Base-by-base conservation (phyloP, 2,888 invertebrate genomes). In the Ectemnius cavifrons region DNA sequence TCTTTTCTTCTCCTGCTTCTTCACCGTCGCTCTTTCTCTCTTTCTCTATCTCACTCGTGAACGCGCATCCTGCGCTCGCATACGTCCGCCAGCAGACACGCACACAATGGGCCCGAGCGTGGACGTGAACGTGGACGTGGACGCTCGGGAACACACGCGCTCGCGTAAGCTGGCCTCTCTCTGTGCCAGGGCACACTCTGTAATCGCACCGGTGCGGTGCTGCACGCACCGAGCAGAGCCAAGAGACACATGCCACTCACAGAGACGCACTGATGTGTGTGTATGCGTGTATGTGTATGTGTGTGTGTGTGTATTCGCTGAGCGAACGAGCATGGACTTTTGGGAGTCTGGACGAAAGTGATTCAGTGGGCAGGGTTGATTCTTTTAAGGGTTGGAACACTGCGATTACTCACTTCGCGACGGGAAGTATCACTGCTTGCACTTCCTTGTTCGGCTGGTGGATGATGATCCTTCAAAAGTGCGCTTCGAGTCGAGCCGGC, bases 371-470 rank as follows among this genome's bases (percentile, higher is more conserved):
- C 23, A 2, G 23, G 3, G 1, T 37, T 11, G 37, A 37, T 37
- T 37, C 11, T 37, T 37, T 37, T 37, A 37, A n/a, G 52, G 23
- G 13, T 16, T 11, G 52, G 5, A 52, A 52, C 52, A 52, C 52
- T 52, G 16, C 5, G 16, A 16, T 16, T 81, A 81, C 81, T 81
- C 81, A 81, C 81, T 81, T 81, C 81, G 71, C 81, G 79, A 46
- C 63, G 63, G 66, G 63, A 71, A 63, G 63, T 67, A 71, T 71
- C 70, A 64, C 78, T 60, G 46, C 62, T 56, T 47, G 73, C 73
- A 73, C 68, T 74, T 63, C 47, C 56, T 68, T 23, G 47, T 63
- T 69, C 27, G 59, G 67, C 62, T 23, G 71, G 28, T 45, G 63
- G 58, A 70, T 63, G 37, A 37, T 64, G 75, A 72, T 68, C 70